Evolutionary conservation across 2,888 invertebrate genomes (phyloP).

Genomic region (Arctia plantaginis): DNA sequence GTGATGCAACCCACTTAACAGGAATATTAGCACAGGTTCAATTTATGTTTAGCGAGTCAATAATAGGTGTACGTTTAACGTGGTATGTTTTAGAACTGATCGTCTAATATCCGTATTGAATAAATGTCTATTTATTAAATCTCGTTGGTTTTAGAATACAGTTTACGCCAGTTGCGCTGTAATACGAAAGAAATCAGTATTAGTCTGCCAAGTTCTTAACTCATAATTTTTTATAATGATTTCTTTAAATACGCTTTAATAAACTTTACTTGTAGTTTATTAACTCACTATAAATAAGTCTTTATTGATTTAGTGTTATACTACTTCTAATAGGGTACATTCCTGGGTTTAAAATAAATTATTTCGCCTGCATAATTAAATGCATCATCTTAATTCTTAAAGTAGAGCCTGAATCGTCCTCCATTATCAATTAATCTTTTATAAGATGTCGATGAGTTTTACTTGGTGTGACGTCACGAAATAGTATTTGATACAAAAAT

Average conservation of each 20-base stretch:
- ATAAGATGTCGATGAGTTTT: no score
- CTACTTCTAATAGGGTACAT: no score
- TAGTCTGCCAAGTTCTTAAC: not conserved
- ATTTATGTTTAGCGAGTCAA: conserved; percentile 9
- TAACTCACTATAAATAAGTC: not conserved
- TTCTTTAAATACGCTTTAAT: no score
- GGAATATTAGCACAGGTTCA: conserved; percentile 18
- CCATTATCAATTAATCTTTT: no score
- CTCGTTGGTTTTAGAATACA: not conserved
- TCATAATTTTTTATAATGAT: not conserved
- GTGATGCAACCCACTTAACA: conserved; percentile 14
- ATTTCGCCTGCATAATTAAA: no score
- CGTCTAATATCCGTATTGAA: not conserved
- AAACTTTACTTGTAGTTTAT: not conserved
- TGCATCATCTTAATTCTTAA: no score
- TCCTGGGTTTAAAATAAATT: no score
- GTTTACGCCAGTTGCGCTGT: no score
- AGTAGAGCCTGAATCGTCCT: no score
- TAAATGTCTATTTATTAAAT: not conserved
- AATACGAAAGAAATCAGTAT: not conserved
- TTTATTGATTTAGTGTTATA: not conserved
- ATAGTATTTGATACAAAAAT: no score
- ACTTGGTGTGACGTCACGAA: no score
- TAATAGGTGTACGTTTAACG: not conserved
- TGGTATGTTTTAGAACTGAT: not conserved